Base-by-base conservation (phyloP, 1,140 invertebrate species). In the Hestina assimilis region DNA sequence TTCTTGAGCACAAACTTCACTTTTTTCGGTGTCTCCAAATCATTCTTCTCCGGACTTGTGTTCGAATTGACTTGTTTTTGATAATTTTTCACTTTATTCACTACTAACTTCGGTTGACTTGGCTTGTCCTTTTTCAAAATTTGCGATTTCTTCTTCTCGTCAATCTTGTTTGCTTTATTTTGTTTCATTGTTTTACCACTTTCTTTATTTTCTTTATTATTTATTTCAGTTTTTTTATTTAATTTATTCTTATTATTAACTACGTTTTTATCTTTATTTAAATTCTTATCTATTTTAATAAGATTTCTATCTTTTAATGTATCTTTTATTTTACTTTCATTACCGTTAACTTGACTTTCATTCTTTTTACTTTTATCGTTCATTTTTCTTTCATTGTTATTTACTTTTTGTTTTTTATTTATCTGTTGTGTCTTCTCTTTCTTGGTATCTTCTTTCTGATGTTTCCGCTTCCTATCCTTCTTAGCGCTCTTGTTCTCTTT, bases 1-100 rank as follows among this genome's bases (percentile, higher is more conserved):
- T 91, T 89, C 41, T 93, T 91, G 0, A 93, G 75, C 15, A 91
- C 89, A 43, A 94, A 94, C 75, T 92, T 92, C 0, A 95, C 93
- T 42, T 79, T 87, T 42, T 89, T 89, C 3, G 75, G 81, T 3
- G 76, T 75, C 8, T 73, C 60, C 29, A 64, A 23, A 3, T 35
- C 23, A 20, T 40, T 31, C 51, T 70, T 66, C 59, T 46, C 59
- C 52, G 53, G 17, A 12, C 59, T 59, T 28, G 21, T 59, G 17
- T 33, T 61, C 0, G 45, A 26, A 5, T 48, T 59, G 17, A 48
- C 33, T 33, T 65, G 56, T 47, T 80, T 79, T 45, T 82, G 72
- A 26, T 67, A 83, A 11, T 75, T 75, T 46, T 78, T 84, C 0
- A 75, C 59, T 59, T 83, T 83, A 31, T 70, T 81, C 0, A 63